Conservation (phyloP, 2,888 invertebrate genomes). For the Oxyteleia sp. region DNA sequence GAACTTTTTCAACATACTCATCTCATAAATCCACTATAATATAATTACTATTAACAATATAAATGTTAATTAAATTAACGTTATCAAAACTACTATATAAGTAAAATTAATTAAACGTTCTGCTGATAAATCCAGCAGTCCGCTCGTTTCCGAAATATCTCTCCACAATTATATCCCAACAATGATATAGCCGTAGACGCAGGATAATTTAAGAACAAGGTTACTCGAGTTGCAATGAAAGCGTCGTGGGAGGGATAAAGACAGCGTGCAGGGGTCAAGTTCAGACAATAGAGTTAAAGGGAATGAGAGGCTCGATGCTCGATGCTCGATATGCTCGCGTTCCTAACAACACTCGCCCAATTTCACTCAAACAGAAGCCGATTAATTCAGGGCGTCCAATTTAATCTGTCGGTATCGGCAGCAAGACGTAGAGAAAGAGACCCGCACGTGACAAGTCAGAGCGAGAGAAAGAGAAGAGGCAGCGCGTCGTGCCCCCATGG, state of each 20-base stretch:
- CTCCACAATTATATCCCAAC: slow-evolving; percentile 33
- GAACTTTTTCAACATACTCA: too few relatives aligned
- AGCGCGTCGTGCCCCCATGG: slow-evolving; percentile 59
- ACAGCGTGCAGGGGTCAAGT: slow-evolving; percentile 72
- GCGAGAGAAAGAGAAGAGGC: slow-evolving; percentile 41
- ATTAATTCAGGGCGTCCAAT: slow-evolving; percentile 87
- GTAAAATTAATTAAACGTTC: too few relatives aligned
- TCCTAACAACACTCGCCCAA: slow-evolving; percentile 86
- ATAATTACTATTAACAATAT: too few relatives aligned
- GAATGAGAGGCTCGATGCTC: slow-evolving; percentile 70
- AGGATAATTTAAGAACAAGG: slow-evolving; percentile 75
- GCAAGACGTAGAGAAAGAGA: slow-evolving; percentile 48
- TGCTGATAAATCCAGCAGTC: slow-evolving; percentile 9
- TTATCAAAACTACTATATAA: too few relatives aligned
- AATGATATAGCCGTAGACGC: slow-evolving; percentile 58
- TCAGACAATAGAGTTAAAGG: slow-evolving; percentile 74
- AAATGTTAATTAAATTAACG: too few relatives aligned
- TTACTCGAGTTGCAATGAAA: slow-evolving; percentile 75
- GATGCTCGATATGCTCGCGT: slow-evolving; percentile 82
- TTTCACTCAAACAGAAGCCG: slow-evolving; percentile 87
- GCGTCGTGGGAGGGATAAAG: slow-evolving; percentile 68
- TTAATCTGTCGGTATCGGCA: slow-evolving; percentile 80
- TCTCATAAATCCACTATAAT: too few relatives aligned
- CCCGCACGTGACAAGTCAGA: slow-evolving; percentile 38
- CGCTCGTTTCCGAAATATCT: slow-evolving; percentile 7